A percentile compares a stretch with the other conserved stretches of the same genome.
Conservation (phyloP, 2,888 invertebrate species). For the Limnephilus marmoratus region DNA sequence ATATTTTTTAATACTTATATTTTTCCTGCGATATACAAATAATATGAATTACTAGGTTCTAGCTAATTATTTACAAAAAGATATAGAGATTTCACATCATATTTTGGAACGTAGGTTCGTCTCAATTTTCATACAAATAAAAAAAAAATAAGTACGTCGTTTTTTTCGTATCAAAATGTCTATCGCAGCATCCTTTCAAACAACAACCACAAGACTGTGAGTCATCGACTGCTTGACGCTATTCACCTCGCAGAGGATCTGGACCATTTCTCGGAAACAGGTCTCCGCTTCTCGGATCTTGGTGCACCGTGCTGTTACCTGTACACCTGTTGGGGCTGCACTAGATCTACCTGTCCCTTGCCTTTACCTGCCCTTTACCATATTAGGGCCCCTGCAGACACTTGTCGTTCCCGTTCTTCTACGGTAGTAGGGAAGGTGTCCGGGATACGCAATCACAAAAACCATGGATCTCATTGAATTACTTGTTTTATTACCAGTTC, state of each 20-base stretch:
- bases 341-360: background rate
- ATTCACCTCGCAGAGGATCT: background rate
- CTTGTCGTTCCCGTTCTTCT: background rate
- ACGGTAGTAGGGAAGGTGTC: background rate
- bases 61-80: no score
- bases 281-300: conserved; percentile 59
- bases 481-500: background rate
- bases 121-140: no score
- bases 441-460: background rate
- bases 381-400: background rate
- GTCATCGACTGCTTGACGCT: conserved; percentile 12
- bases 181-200: background rate
- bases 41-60: no score
- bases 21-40: no score
- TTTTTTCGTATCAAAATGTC: background rate
- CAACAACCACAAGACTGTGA: background rate
- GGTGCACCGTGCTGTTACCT: conserved; percentile 14
- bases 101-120: no score
- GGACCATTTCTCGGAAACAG: conserved; percentile 58
- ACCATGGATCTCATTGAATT: background rate
- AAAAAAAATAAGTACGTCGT: background rate
- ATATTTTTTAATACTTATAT: no score
- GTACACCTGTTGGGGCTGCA: conserved; percentile 15
- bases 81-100: no score
- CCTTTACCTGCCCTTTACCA: background rate